Evolutionary conservation across 2,888 invertebrate genomes (phyloP).

Genomic region (Callyntrura guangdongensis): DNA sequence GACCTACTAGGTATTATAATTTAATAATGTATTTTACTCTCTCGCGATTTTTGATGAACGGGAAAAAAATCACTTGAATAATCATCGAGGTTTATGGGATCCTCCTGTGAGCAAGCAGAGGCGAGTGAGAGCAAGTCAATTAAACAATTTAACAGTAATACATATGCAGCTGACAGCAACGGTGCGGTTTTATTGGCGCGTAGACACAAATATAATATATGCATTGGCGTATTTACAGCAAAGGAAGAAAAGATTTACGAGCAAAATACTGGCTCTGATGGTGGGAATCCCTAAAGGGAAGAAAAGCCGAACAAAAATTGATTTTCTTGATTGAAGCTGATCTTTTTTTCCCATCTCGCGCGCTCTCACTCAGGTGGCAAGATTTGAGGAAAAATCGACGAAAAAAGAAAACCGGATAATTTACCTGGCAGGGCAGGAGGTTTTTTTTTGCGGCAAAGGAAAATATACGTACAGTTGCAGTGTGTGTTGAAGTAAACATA

Average conservation of each 20-base stretch:
- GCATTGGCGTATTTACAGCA: too few species aligned
- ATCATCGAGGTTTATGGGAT: too few species aligned
- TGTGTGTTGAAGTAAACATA: background rate
- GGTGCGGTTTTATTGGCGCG: too few species aligned
- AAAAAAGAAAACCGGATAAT: slow-evolving; percentile 64
- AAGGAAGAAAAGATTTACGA: too few species aligned
- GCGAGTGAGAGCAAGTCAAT: slow-evolving; percentile 4
- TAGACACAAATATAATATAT: too few species aligned
- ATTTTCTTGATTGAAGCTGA: background rate
- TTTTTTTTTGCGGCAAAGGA: background rate
- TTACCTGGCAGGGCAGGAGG: slow-evolving; percentile 40
- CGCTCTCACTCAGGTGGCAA: background rate
- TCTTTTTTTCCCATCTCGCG: too few species aligned
- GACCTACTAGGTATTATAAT: slow-evolving; percentile 32
- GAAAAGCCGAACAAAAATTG: slow-evolving; percentile 14
- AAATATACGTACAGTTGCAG: background rate
- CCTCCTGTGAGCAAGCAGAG: too few species aligned
- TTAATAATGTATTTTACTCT: background rate
- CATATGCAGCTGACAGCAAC: too few species aligned
- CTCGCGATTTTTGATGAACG: background rate
- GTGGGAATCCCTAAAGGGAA: slow-evolving; percentile 7
- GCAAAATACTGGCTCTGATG: background rate
- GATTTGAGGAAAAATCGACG: background rate
- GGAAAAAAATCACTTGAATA: too few species aligned
- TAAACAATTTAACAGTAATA: background rate